Conservation (phyloP, 1,140 invertebrate genomes). For the Theocolax elegans region DNA sequence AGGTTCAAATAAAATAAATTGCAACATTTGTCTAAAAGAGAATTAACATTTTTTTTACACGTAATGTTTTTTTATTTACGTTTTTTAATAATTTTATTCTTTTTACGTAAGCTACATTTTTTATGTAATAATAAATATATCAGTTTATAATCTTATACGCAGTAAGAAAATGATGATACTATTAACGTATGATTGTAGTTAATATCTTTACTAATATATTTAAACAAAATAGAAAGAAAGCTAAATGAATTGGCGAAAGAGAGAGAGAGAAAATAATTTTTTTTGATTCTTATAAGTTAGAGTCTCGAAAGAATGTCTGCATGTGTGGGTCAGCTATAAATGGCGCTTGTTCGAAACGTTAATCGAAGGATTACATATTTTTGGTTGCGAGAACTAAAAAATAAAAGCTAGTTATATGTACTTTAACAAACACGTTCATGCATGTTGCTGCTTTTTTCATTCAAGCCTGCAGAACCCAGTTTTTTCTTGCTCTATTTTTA, state of each 20-base stretch:
- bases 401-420: neutral
- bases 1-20: too few relatives aligned
- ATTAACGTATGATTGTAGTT: too few relatives aligned
- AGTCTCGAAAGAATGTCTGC: neutral
- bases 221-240: neutral
- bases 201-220: too few relatives aligned
- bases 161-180: too few relatives aligned
- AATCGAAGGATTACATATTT: conserved; percentile 25
- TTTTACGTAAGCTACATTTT: too few relatives aligned
- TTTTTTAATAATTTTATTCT: too few relatives aligned
- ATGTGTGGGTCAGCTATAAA: conserved; percentile 3
- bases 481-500: neutral
- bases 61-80: too few relatives aligned
- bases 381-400: neutral
- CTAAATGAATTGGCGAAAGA: neutral
- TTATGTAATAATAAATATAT: too few relatives aligned
- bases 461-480: neutral
- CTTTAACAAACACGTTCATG: neutral
- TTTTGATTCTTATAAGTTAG: neutral
- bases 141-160: too few relatives aligned
- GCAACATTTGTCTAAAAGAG: too few relatives aligned
- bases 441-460: neutral
- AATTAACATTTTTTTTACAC: too few relatives aligned
- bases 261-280: neutral
- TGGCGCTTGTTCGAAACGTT: neutral